Evolutionary conservation across 2,113 vertebrate genomes (phyloP).

Genomic region (Elanus axillaris): DNA sequence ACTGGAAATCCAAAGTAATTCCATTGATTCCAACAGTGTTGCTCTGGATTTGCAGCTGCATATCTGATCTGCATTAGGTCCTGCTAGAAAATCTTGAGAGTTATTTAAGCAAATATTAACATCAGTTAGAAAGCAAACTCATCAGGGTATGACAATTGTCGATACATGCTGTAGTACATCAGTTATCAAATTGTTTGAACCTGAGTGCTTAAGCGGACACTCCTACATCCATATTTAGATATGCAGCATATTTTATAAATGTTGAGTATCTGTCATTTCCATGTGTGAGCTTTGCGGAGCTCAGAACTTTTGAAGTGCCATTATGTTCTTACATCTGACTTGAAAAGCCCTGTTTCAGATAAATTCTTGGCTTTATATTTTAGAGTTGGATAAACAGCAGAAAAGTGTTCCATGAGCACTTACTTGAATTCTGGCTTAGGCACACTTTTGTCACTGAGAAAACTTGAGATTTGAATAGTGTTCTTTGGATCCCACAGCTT

Average conservation of each 20-base stretch:
- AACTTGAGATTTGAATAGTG: background rate
- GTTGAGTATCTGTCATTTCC: background rate
- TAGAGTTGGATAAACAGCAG: background rate
- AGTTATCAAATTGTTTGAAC: background rate
- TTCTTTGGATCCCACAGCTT: background rate
- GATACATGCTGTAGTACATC: background rate
- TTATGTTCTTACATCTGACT: background rate
- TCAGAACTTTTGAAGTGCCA: background rate
- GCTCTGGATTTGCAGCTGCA: background rate
- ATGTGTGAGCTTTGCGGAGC: background rate
- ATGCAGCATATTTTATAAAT: background rate
- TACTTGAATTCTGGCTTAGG: background rate
- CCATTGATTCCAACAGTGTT: background rate
- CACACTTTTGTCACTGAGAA: background rate
- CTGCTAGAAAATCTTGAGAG: background rate
- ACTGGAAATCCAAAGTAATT: background rate
- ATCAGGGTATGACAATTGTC: background rate
- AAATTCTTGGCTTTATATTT: background rate
- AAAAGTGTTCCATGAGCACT: background rate
- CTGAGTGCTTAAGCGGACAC: background rate
- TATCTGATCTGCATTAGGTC: background rate
- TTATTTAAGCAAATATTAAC: background rate
- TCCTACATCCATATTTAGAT: background rate
- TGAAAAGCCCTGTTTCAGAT: background rate
- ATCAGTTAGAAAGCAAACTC: background rate